A percentile compares a stretch with the other conserved stretches of the same genome.
These are phyloP conservation scores for Pithys albifrons DNA, from an alignment of 2,113 vertebrate species.

Conservation along the genomic window DNA sequence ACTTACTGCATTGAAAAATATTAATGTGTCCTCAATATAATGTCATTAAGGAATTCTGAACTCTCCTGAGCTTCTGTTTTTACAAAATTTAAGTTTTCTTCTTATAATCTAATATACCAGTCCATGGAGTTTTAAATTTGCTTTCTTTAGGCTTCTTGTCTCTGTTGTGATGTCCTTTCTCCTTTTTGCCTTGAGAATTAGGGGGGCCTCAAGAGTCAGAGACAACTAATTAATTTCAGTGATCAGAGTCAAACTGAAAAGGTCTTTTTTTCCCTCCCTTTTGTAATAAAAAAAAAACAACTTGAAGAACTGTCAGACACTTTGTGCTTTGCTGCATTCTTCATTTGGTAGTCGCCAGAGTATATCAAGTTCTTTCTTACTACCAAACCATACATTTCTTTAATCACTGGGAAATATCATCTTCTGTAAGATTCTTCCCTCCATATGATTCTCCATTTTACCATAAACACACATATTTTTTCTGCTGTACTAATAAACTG, in stretches of 20 bases:
- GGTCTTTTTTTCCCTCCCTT: background rate
- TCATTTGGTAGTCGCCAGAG: background rate
- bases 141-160: background rate
- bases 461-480: background rate
- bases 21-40: background rate
- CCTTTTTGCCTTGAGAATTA: background rate
- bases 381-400: background rate
- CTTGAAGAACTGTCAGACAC: background rate
- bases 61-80: background rate
- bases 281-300: background rate
- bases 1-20: background rate
- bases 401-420: background rate
- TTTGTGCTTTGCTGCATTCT: background rate
- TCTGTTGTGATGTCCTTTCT: background rate
- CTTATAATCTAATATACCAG: background rate
- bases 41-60: background rate
- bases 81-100: background rate
- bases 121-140: background rate
- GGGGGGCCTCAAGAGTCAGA: background rate
- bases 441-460: background rate
- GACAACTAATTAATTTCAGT: background rate
- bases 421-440: background rate
- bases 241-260: background rate
- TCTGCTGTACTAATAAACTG: background rate
- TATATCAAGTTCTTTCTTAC: background rate